These are phyloP conservation scores for Fistularia commersonii DNA, from an alignment of 2,797 vertebrate genomes.

Conservation along the genomic window DNA sequence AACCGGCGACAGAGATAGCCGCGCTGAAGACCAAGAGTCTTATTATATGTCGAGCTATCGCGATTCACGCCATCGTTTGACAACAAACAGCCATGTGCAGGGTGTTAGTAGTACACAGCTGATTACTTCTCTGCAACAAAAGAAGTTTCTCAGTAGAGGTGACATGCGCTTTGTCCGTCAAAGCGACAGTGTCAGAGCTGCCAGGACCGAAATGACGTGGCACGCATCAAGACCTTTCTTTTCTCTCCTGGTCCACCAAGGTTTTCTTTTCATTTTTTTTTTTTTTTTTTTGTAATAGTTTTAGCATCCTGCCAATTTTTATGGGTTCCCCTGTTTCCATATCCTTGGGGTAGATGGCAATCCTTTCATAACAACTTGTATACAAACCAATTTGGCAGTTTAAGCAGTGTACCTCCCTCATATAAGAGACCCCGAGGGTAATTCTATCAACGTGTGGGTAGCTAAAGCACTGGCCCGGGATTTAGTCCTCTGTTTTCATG, in stretches of 20 bases:
- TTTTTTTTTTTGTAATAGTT: constrained; percentile 37
- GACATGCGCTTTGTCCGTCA: constrained; percentile 54
- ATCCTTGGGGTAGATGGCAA: constrained; percentile 69
- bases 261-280: constrained; percentile 3
- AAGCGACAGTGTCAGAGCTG: constrained; percentile 47
- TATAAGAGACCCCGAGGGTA: constrained; percentile 61
- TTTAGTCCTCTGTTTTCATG: constrained; percentile 44
- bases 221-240: constrained; percentile 22
- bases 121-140: constrained; percentile 41
- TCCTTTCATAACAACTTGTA: constrained; percentile 69
- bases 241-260: constrained; percentile 1
- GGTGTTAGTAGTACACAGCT: constrained; percentile 48
- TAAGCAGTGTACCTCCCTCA: constrained; percentile 56
- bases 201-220: constrained; percentile 26
- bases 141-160: constrained; percentile 26
- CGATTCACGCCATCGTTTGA: constrained; percentile 49
- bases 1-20: constrained; percentile 25
- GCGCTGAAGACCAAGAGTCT: constrained; percentile 26
- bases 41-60: constrained; percentile 36
- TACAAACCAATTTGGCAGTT: constrained; percentile 70
- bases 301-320: constrained; percentile 58
- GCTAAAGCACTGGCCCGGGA: constrained; percentile 52
- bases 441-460: constrained; percentile 65
- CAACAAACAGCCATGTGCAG: constrained; percentile 26
- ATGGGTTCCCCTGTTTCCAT: constrained; percentile 55